Evolutionary conservation across 2,888 invertebrate genomes (phyloP), one percentile per base, ranked within the genome.

Genomic region (Hirtodrosophila confusa): DNA sequence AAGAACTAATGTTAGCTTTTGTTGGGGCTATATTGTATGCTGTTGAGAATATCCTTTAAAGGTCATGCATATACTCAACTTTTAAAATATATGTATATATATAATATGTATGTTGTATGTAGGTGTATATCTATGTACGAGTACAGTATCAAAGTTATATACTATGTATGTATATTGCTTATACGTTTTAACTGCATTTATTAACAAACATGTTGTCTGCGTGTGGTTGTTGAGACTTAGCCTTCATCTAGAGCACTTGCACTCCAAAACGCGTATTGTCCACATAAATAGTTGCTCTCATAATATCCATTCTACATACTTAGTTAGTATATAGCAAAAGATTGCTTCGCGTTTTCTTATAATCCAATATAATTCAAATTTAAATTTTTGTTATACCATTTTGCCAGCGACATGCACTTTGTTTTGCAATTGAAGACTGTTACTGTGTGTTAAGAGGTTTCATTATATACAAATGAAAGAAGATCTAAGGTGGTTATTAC

Each of bases 201-300:
- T 5, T 31, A 4, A 31, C 7, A 6, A 31, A 31, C 31, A 8
- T 31, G 31, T 27, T 51, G 17, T 17, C 36, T 51, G 39, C 40
- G 49, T 64, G 40, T 64, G 35, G 17, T 54, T 63, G 27, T 36
- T 55, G 49, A 51, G 68, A 60, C 53, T 67, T 66, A 48, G 31
- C 45, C 47, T 45, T 55, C 45, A 54, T 47, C 35, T 60, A 29
- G 39, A 50, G 39, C 12, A 31, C 40, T 17, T 17, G 44, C 50
- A 49, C 44, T 17, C 17, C 17, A 54, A 45, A 48, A 49, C 41
- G 63, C 44, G 60, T 73, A 77, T 78, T 87, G 86, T 87, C 79
- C 83, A 73, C 73, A 74, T 72, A 61, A 47, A 65, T 50, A 67
- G 64, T 66, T 65, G 51, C 24, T 48, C 55, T 56, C 2, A 40